Evolutionary conservation across 1,140 invertebrate species (phyloP).

Genomic region (Ericerus pela): DNA sequence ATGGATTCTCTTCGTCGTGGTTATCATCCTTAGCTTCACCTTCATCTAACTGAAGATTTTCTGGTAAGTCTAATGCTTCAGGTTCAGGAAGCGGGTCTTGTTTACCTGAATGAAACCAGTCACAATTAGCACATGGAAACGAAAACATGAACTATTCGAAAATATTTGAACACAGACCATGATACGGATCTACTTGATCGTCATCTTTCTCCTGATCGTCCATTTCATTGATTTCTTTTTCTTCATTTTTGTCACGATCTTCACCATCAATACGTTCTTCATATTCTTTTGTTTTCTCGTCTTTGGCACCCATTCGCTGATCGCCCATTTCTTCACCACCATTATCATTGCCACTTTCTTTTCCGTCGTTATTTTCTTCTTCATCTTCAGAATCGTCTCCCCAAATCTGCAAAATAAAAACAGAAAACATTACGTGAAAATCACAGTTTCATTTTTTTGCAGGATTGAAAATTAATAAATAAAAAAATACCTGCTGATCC

Average conservation of each 20-base stretch:
- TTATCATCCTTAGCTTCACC: slow-evolving; percentile 42
- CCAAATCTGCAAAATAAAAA: slow-evolving; percentile 56
- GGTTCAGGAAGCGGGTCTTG: slow-evolving; percentile 56
- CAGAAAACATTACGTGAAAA: slow-evolving; percentile 7
- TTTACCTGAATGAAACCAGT: slow-evolving; percentile 31
- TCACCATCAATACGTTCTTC: slow-evolving; percentile 36
- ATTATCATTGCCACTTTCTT: slow-evolving; percentile 34
- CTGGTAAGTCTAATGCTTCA: slow-evolving; percentile 71
- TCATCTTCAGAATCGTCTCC: slow-evolving; percentile 64
- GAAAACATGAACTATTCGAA: slow-evolving; percentile 8
- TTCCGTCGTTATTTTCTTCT: slow-evolving; percentile 39
- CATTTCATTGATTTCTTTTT: slow-evolving; percentile 53
- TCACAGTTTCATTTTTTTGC: background rate
- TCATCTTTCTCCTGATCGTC: slow-evolving; percentile 61
- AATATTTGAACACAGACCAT: slow-evolving; percentile 36
- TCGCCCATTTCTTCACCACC: slow-evolving; percentile 31
- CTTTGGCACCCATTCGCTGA: slow-evolving; percentile 40
- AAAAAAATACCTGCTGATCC: slow-evolving; percentile 34
- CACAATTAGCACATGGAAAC: slow-evolving; percentile 11
- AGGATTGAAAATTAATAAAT: slow-evolving; percentile 1
- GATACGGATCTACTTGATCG: slow-evolving; percentile 72
- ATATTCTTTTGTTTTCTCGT: slow-evolving; percentile 38
- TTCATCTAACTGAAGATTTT: slow-evolving; percentile 68
- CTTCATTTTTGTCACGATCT: slow-evolving; percentile 39
- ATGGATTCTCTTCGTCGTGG: slow-evolving; percentile 53